These are phyloP conservation scores for Psittacula cyanocephala DNA, from an alignment of 2,113 vertebrate species.

Conservation along the genomic window DNA sequence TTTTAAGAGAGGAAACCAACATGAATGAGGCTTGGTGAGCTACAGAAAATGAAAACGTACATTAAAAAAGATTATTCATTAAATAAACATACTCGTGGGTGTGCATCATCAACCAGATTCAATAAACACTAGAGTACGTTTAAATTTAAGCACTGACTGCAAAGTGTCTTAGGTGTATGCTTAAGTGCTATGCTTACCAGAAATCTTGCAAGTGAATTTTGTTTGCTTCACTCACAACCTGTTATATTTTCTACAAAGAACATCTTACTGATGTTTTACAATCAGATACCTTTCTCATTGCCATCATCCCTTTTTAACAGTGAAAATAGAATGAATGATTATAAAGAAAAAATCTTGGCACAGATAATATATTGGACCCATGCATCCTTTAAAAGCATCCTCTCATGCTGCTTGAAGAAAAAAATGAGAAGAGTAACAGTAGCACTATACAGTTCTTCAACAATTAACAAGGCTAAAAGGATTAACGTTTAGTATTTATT, in stretches of 20 bases:
- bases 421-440: background rate
- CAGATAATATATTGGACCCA: background rate
- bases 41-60: background rate
- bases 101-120: background rate
- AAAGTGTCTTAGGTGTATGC: background rate
- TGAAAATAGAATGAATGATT: background rate
- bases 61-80: background rate
- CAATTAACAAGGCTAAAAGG: constrained; percentile 28
- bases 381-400: background rate
- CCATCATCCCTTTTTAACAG: background rate
- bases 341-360: background rate
- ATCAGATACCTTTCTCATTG: background rate
- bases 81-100: background rate
- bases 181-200: background rate
- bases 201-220: background rate
- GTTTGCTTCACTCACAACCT: background rate
- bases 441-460: background rate
- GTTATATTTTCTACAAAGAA: background rate
- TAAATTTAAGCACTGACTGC: background rate
- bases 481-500: constrained; percentile 18
- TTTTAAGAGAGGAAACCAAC: background rate
- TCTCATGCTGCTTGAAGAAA: background rate
- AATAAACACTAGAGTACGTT: background rate
- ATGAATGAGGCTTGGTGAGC: background rate
- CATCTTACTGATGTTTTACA: background rate